phyloP scores from a whole-genome alignment of 2,888 invertebrate species.

The Icerya purchasi region DNA sequence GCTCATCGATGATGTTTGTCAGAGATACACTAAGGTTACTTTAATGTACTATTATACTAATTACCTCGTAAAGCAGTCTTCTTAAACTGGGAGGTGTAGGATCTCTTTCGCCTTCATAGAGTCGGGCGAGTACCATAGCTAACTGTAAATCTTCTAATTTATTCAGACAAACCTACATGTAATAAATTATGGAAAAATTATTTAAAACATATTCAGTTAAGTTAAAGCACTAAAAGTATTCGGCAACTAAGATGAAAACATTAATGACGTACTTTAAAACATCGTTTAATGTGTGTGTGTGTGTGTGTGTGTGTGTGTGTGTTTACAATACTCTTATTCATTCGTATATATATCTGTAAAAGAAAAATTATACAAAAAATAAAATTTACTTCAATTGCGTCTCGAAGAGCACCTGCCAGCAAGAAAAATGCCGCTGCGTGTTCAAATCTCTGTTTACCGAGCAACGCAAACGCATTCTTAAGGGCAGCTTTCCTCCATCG shows the following conservation, averaged over 20 bases:
- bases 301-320: too few relatives aligned
- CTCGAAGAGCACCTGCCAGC: slow-evolving; percentile 76
- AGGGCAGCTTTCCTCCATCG: slow-evolving; percentile 93
- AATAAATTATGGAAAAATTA: slow-evolving; percentile 14
- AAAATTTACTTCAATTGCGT: slow-evolving; percentile 67
- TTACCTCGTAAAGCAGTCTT: slow-evolving; percentile 52
- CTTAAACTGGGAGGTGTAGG: slow-evolving; percentile 45
- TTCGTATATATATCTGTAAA: too few relatives aligned
- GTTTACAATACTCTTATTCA: too few relatives aligned
- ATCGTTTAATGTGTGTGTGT: too few relatives aligned
- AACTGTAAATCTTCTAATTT: slow-evolving; percentile 87
- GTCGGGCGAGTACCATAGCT: slow-evolving; percentile 76
- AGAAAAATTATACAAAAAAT: not conserved
- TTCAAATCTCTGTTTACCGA: slow-evolving; percentile 87
- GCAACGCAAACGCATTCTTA: slow-evolving; percentile 90
- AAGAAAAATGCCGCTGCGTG: slow-evolving; percentile 98
- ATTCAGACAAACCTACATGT: slow-evolving; percentile 57
- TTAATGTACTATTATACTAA: too few relatives aligned
- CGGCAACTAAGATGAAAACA: too few relatives aligned
- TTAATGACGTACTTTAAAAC: too few relatives aligned
- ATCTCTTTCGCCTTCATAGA: slow-evolving; percentile 65
- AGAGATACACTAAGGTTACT: too few relatives aligned
- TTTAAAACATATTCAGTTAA: too few relatives aligned
- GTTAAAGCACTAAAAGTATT: too few relatives aligned
- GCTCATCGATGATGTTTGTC: too few relatives aligned